Conservation (phyloP, 2,113 vertebrate genomes). For the Butastur rufipennis region DNA sequence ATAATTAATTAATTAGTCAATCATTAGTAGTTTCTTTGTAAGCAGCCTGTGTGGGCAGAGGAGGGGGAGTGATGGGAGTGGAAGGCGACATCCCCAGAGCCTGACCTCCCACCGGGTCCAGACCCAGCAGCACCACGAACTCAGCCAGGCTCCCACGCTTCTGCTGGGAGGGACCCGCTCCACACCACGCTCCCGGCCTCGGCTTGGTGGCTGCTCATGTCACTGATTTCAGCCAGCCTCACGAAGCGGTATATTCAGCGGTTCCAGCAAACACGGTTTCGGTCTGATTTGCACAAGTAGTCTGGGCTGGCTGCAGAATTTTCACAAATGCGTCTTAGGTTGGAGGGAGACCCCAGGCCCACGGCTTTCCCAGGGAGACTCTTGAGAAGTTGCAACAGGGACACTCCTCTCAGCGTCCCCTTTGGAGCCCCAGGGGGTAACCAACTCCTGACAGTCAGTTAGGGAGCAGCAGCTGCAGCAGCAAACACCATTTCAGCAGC, state of each 20-base stretch:
- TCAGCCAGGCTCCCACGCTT: not conserved
- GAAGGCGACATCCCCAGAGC: not conserved
- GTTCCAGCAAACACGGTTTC: not conserved
- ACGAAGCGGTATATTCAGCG: rapidly evolving
- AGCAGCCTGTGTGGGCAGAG: not conserved
- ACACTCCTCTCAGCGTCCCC: rapidly evolving
- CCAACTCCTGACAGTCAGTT: rapidly evolving
- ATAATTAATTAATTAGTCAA: not conserved
- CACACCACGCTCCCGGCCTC: rapidly evolving
- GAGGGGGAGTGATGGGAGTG: not conserved
- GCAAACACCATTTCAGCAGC: not conserved
- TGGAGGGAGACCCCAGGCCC: not conserved
- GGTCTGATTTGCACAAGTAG: rapidly evolving
- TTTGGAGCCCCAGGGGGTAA: not conserved
- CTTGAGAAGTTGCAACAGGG: rapidly evolving
- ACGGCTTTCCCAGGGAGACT: rapidly evolving
- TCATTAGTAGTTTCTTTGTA: not conserved
- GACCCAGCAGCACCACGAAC: rapidly evolving
- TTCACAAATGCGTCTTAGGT: rapidly evolving
- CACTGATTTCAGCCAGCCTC: rapidly evolving
- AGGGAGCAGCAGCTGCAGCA: not conserved
- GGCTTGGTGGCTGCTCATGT: rapidly evolving
- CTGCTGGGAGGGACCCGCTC: no score
- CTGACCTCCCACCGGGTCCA: not conserved
- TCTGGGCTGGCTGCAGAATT: rapidly evolving